These are phyloP conservation scores for Chloroclystis v-ata DNA, from an alignment of 2,888 invertebrate species.

Conservation along the genomic window DNA sequence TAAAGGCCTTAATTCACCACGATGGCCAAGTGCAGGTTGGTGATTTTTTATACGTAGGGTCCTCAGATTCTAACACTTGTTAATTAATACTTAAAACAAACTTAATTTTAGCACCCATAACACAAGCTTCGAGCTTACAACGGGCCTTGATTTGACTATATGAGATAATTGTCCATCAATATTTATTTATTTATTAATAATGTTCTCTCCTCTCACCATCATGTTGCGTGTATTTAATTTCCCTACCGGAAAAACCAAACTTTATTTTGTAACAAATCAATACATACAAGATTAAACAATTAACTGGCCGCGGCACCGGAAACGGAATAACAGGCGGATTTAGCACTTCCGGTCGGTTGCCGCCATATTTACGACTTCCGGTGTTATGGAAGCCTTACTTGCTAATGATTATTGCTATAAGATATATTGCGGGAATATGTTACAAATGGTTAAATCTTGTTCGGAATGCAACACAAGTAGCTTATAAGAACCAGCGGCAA, in stretches of 20 bases:
- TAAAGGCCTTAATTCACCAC: too few species aligned
- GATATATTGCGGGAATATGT: slow-evolving; percentile 11
- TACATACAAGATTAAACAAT: slow-evolving; percentile 40
- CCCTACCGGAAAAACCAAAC: slow-evolving; percentile 9
- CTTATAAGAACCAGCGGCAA: too few species aligned
- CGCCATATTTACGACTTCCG: slow-evolving; percentile 35
- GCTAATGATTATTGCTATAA: slow-evolving; percentile 18
- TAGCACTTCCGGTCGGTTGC: slow-evolving; percentile 35
- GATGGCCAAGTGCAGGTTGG: too few species aligned
- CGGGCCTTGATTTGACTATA: too few species aligned
- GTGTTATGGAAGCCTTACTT: slow-evolving; percentile 23
- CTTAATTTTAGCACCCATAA: too few species aligned
- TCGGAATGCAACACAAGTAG: too few species aligned
- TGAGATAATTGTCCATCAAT: not conserved
- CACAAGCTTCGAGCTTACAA: too few species aligned
- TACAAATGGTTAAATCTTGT: not conserved
- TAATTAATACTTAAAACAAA: too few species aligned
- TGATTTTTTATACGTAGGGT: too few species aligned
- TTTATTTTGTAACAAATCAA: slow-evolving; percentile 26
- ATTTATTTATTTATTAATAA: not conserved
- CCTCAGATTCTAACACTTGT: too few species aligned
- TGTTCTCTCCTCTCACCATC: too few species aligned
- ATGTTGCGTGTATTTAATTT: slow-evolving; percentile 7
- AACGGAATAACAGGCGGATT: slow-evolving; percentile 34
- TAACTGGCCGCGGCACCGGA: slow-evolving; percentile 32